A percentile compares a stretch with the other conserved stretches of the same genome.
These are phyloP conservation scores for Epinephelus malabaricus DNA, from an alignment of 2,797 vertebrate genomes.

Conservation along the genomic window DNA sequence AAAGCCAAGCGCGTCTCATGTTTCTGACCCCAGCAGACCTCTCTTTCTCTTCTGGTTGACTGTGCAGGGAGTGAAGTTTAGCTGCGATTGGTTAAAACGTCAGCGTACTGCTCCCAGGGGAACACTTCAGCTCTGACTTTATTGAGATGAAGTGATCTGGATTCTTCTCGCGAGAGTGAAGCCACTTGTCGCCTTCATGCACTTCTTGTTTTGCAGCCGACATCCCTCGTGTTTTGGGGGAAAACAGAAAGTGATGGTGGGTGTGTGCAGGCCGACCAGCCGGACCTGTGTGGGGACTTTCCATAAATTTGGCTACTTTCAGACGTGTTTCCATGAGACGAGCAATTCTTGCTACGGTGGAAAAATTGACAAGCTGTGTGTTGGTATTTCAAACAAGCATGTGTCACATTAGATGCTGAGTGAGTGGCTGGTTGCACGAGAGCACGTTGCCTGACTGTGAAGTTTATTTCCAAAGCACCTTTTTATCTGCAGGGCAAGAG, in stretches of 20 bases:
- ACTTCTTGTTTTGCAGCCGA: conserved; percentile 44
- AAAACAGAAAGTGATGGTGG: conserved; percentile 69
- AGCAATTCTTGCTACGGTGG: conserved; percentile 73
- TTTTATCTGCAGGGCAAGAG: conserved; percentile 9
- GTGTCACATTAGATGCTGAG: conserved; percentile 76
- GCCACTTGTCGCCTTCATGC: conserved; percentile 1
- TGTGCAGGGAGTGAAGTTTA: conserved; percentile 25
- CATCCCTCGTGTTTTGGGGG: conserved; percentile 68
- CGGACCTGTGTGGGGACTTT: conserved; percentile 70
- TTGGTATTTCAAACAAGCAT: conserved; percentile 81
- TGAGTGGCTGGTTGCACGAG: conserved; percentile 35
- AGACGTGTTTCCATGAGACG: conserved; percentile 66
- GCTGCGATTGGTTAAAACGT: conserved; percentile 51
- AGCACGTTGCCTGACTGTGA: conserved; percentile 35
- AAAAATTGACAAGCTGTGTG: conserved; percentile 81
- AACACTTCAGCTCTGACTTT: conserved; percentile 43
- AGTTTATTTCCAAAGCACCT: conserved; percentile 45
- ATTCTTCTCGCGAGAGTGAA: conserved; percentile 35
- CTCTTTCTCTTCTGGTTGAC: conserved; percentile 62
- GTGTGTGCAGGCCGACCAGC: conserved; percentile 16
- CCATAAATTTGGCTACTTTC: conserved; percentile 79
- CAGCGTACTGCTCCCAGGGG: conserved; percentile 31
- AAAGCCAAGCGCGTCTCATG: conserved; percentile 75
- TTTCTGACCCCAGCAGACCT: conserved; percentile 80
- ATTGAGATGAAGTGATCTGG: conserved; percentile 30